Conservation (phyloP, 35 echinoderm and acorn worm genomes). For the Anneissia japonica region DNA sequence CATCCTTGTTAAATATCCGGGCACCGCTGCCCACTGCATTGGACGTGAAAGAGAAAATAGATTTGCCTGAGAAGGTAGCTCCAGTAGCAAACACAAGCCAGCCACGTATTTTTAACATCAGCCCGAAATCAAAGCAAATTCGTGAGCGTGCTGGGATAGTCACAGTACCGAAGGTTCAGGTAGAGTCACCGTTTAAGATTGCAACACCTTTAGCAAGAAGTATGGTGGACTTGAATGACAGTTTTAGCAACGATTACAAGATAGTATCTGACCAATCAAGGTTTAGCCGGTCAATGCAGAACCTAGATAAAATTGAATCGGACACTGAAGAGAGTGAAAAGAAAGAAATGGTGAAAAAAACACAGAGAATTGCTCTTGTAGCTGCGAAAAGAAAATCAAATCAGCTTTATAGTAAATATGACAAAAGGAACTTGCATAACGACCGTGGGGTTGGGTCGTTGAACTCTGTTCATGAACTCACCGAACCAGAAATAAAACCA, state of each 20-base stretch:
- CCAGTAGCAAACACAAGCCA: conserved; percentile 15
- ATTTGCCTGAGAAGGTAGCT: conserved; percentile 54
- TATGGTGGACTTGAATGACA: not conserved
- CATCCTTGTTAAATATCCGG: conserved; percentile 45
- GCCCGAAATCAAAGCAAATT: conserved; percentile 67
- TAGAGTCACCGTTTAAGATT: too few species aligned
- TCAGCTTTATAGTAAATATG: conserved; percentile 1
- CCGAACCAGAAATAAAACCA: not conserved
- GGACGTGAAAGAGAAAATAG: conserved; percentile 35
- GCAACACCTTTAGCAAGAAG: not conserved
- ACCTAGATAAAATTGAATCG: not conserved
- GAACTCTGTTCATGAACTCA: conserved; percentile 20
- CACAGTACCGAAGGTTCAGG: not conserved
- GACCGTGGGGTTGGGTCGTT: not conserved
- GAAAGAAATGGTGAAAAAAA: not conserved
- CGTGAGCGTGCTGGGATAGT: conserved; percentile 37
- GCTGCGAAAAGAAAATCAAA: conserved; percentile 12
- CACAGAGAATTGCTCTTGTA: not conserved
- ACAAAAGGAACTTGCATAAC: not conserved
- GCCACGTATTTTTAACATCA: conserved; percentile 76
- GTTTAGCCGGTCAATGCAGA: not conserved
- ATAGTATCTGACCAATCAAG: not conserved
- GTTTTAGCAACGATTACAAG: not conserved
- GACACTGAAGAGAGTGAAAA: not conserved
- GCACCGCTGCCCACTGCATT: conserved; percentile 15